These are phyloP conservation scores for Drosophila antonietae DNA, from an alignment of 2,888 invertebrate genomes.

Conservation along the genomic window DNA sequence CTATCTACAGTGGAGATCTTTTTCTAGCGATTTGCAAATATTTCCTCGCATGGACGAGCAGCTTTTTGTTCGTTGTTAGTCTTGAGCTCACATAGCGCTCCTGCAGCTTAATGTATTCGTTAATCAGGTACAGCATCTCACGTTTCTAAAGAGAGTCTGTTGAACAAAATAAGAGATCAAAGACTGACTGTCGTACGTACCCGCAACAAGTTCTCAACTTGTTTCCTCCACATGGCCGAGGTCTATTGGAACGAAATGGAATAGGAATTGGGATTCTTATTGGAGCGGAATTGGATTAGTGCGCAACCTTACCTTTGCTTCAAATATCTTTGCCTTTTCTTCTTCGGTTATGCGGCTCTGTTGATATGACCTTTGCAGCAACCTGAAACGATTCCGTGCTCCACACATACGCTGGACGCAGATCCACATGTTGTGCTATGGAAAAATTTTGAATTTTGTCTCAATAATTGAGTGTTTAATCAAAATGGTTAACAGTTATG, in stretches of 20 bases:
- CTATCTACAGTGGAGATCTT: neutral
- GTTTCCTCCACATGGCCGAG: constrained; percentile 20
- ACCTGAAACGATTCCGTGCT: neutral
- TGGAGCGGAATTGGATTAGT: neutral
- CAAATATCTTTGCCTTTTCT: neutral
- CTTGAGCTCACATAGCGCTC: constrained; percentile 23
- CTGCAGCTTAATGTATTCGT: constrained; percentile 35
- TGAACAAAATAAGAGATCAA: neutral
- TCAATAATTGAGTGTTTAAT: neutral
- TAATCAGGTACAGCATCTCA: constrained; percentile 24
- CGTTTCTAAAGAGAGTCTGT: constrained; percentile 27
- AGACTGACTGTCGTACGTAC: constrained; percentile 15
- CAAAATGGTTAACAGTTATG: neutral
- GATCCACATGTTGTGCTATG: constrained; percentile 22
- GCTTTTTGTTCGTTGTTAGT: constrained; percentile 18
- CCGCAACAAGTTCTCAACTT: constrained; percentile 25
- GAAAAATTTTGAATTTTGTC: constrained; percentile 12
- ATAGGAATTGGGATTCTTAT: neutral
- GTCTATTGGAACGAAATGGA: neutral
- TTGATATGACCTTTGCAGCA: neutral
- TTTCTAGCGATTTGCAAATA: neutral
- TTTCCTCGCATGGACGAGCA: constrained; percentile 13
- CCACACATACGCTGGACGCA: constrained; percentile 25
- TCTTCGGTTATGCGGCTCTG: constrained; percentile 28
- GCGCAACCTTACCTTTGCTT: constrained; percentile 12